Conservation (phyloP, 2,888 invertebrate genomes). For the Microctonus aethiopoides region DNA sequence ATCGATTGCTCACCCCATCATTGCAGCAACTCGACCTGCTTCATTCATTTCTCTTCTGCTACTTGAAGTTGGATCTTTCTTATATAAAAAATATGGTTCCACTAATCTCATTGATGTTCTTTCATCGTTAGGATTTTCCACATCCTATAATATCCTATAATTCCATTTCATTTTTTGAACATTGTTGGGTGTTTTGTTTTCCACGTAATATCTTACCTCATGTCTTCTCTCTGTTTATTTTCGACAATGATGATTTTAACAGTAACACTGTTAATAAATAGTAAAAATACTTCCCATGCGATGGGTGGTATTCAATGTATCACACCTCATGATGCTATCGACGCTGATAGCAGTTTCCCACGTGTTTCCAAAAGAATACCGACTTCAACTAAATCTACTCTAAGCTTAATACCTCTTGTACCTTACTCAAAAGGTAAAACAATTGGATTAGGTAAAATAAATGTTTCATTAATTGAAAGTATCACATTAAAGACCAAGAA, state of each 20-base stretch:
- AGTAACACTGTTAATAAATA: constrained; percentile 13
- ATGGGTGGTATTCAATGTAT: constrained; percentile 22
- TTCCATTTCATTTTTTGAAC: constrained; percentile 47
- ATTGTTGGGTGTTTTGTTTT: constrained; percentile 35
- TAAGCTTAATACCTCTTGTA: background rate
- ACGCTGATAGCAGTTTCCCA: constrained; percentile 9
- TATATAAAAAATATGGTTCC: constrained; percentile 39
- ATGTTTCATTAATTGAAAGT: background rate
- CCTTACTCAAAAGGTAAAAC: constrained; percentile 7
- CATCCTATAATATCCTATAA: constrained; percentile 50
- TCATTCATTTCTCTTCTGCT: constrained; percentile 52
- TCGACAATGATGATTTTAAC: constrained; percentile 22
- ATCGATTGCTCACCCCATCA: constrained; percentile 36
- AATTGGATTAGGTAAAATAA: background rate
- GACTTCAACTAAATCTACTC: background rate
- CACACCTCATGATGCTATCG: constrained; percentile 14
- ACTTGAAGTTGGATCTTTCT: constrained; percentile 29
- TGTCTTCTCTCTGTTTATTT: constrained; percentile 23
- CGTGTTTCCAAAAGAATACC: constrained; percentile 18
- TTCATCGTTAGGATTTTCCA: constrained; percentile 47
- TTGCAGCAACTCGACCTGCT: constrained; percentile 50
- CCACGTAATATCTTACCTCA: constrained; percentile 15
- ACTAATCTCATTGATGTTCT: constrained; percentile 46
- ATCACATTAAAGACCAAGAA: constrained; percentile 1
- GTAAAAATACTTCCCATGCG: constrained; percentile 18